These are phyloP conservation scores for Indri indri DNA, from an alignment of 2,113 vertebrate genomes.

Conservation along the genomic window DNA sequence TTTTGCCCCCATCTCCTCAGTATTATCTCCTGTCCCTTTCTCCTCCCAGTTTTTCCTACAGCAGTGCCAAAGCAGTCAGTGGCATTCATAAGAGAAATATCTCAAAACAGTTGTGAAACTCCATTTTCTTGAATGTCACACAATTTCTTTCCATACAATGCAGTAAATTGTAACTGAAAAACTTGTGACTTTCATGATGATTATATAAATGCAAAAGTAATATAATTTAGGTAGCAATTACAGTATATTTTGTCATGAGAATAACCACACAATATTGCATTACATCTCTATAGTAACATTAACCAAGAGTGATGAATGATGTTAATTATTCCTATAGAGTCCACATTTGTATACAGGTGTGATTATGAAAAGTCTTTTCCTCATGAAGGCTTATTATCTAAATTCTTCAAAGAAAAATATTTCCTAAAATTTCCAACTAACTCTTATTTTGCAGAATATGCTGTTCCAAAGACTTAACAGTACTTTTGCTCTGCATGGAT, in stretches of 20 bases:
- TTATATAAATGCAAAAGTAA: background rate
- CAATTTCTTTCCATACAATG: constrained; percentile 4
- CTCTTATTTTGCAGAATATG: background rate
- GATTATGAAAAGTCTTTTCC: background rate
- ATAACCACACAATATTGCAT: background rate
- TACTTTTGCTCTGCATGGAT: background rate
- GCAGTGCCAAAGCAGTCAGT: background rate
- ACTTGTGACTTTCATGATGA: background rate
- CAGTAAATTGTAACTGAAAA: background rate
- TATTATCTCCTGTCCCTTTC: background rate
- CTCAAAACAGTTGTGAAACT: background rate
- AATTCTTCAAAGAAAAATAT: constrained; percentile 34
- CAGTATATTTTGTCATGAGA: constrained; percentile 1
- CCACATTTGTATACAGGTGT: background rate
- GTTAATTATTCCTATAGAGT: background rate
- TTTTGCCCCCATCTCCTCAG: background rate
- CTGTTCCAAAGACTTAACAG: background rate
- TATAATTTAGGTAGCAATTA: constrained; percentile 36
- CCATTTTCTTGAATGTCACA: background rate
- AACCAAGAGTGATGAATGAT: background rate
- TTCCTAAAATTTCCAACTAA: background rate
- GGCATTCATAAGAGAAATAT: background rate
- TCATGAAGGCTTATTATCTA: background rate
- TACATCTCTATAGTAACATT: background rate
- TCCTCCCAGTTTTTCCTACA: background rate